These are phyloP conservation scores for Drosophila elegans DNA, from an alignment of 1,140 invertebrate genomes.

Conservation along the genomic window DNA sequence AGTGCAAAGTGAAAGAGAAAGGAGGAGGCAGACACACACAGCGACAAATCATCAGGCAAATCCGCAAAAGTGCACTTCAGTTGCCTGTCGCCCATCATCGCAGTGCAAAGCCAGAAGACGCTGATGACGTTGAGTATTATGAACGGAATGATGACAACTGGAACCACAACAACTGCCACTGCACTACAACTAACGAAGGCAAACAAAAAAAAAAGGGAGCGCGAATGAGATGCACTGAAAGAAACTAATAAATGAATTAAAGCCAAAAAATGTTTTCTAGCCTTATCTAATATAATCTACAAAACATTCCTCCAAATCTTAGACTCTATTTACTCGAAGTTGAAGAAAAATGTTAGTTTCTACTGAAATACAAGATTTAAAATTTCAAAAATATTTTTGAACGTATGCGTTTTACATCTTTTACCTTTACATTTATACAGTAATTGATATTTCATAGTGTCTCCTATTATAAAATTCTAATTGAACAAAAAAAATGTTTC, in stretches of 20 bases:
- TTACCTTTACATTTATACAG: too few relatives aligned
- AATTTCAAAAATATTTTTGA: too few relatives aligned
- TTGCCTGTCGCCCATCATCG: conserved; percentile 42
- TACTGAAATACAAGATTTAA: too few relatives aligned
- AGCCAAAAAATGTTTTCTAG: too few relatives aligned
- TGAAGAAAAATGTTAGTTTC: too few relatives aligned
- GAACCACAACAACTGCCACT: conserved; percentile 53
- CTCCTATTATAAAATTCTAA: too few relatives aligned
- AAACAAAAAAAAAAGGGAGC: conserved; percentile 42
- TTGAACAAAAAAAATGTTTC: background rate
- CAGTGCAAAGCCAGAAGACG: conserved; percentile 58
- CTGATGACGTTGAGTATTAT: conserved; percentile 76
- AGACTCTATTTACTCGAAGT: too few relatives aligned
- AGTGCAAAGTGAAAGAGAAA: conserved; percentile 1
- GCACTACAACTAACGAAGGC: conserved; percentile 38
- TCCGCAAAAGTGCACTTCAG: conserved; percentile 77
- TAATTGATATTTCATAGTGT: too few relatives aligned
- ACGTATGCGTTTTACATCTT: too few relatives aligned
- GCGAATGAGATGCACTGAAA: background rate
- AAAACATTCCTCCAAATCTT: too few relatives aligned
- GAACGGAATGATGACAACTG: conserved; percentile 73
- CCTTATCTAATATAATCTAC: too few relatives aligned
- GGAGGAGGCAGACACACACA: conserved; percentile 17
- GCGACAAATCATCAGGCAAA: conserved; percentile 68
- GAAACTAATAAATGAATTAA: background rate